Base-by-base conservation (phyloP, 2,888 invertebrate species). In the Quadroppia sp. region DNA sequence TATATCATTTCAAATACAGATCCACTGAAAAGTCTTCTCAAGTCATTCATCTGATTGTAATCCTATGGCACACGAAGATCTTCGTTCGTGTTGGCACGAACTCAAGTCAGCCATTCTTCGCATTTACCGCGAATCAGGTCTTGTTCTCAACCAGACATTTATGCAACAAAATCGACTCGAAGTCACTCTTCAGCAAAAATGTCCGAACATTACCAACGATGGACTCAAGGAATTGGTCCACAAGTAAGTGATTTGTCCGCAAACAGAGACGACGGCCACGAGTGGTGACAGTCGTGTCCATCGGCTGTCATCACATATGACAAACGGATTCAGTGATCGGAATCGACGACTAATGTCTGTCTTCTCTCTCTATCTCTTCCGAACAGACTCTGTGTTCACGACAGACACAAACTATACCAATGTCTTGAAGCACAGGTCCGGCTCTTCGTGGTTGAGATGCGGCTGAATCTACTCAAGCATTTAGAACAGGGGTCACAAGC, bases 321-420 rank as follows among this genome's bases (percentile, higher is more conserved):
- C 25, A 64, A 20, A 42, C 11, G 20, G 32, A 28, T 64, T 13
- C 15, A 36, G 32, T 64, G 36, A 36, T n/a, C n/a, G n/a, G n/a
- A n/a, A n/a, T n/a, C n/a, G n/a, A n/a, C n/a, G n/a, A n/a, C n/a
- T n/a, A n/a, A n/a, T n/a, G n/a, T n/a, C n/a, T n/a, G n/a, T n/a
- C n/a, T n/a, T n/a, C n/a, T n/a, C n/a, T n/a, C n/a, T n/a, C n/a
- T 25, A 15, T 23, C 25, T 61, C 32, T n/a, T 69, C 23, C 36
- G 9, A 50, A 77, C 78, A 83, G 84, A 76, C 78, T 84, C 53
- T 82, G 81, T 77, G 77, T 77, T 42, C 79, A 81, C 61, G 87
- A 89, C 82, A 86, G 88, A 45, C 87, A 88, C 80, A 87, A 88
- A 80, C 82, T 89, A 76, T 87, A 87, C 80, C 84, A 87, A 80